These are phyloP conservation scores for Myotis brandtii DNA, from an alignment of 2,113 vertebrate genomes.

Conservation along the genomic window DNA sequence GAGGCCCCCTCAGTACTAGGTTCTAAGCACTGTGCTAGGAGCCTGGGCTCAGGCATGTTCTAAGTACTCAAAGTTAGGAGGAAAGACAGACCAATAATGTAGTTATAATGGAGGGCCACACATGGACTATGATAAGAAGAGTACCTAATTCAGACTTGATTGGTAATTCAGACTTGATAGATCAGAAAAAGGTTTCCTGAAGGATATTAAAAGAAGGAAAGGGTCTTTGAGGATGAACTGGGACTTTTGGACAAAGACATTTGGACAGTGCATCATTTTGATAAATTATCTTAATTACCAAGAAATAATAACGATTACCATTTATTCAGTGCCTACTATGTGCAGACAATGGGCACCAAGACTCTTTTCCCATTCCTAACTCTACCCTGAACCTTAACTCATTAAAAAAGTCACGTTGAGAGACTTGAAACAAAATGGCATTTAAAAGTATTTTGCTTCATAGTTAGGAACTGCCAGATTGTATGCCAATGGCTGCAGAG, in stretches of 20 bases:
- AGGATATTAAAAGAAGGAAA: not conserved
- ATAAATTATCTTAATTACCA: not conserved
- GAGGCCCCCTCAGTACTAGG: no score
- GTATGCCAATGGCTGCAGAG: not conserved
- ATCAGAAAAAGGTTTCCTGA: not conserved
- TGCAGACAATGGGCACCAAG: not conserved
- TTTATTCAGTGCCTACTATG: not conserved
- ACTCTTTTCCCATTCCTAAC: not conserved
- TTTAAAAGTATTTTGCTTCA: conserved; percentile 6
- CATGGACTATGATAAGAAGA: not conserved
- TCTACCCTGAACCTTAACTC: not conserved
- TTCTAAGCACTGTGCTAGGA: not conserved
- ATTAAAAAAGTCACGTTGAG: not conserved
- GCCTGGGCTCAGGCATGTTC: not conserved
- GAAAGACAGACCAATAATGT: not conserved
- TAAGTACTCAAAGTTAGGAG: not conserved
- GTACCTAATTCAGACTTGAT: not conserved
- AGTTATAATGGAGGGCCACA: not conserved
- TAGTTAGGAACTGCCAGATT: not conserved
- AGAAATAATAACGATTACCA: conserved; percentile 25
- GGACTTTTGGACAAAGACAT: not conserved
- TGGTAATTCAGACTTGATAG: not conserved
- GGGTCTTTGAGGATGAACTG: not conserved
- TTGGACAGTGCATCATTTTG: conserved; percentile 14
- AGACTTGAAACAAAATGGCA: conserved; percentile 16